Evolutionary conservation across 1,140 invertebrate genomes (phyloP).

Genomic region (Idris sp.): DNA sequence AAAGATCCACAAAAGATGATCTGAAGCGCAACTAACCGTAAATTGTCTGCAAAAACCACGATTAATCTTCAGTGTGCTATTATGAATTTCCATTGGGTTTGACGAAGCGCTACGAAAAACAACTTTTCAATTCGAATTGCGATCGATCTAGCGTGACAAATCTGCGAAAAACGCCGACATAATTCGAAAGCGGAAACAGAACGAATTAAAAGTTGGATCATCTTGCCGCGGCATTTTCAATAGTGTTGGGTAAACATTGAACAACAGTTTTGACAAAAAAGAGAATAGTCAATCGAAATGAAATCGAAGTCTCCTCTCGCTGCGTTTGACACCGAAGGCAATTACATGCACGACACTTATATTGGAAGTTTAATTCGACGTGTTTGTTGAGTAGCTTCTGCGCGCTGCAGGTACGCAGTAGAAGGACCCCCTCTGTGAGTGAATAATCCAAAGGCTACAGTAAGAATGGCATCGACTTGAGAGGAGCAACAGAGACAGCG

Average conservation of each 20-base stretch:
- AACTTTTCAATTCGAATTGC: conserved; percentile 15
- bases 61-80: background rate
- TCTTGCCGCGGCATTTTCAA: conserved; percentile 28
- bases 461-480: conserved; percentile 54
- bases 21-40: too few relatives aligned
- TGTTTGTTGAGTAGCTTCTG: conserved; percentile 53
- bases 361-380: conserved; percentile 59
- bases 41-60: background rate
- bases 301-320: conserved; percentile 24
- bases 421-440: conserved; percentile 30
- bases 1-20: background rate
- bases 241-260: conserved; percentile 35
- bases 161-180: conserved; percentile 7
- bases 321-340: conserved; percentile 50
- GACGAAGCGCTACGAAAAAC: background rate
- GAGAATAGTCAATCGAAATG: conserved; percentile 45
- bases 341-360: conserved; percentile 55
- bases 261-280: conserved; percentile 50
- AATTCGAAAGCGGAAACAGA: conserved; percentile 23
- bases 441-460: conserved; percentile 62
- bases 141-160: conserved; percentile 14
- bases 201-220: conserved; percentile 45
- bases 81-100: background rate
- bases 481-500: background rate
- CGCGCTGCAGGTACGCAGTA: conserved; percentile 26